These are phyloP conservation scores for Manis pentadactyla DNA, from an alignment of 2,797 vertebrate genomes.

Conservation along the genomic window DNA sequence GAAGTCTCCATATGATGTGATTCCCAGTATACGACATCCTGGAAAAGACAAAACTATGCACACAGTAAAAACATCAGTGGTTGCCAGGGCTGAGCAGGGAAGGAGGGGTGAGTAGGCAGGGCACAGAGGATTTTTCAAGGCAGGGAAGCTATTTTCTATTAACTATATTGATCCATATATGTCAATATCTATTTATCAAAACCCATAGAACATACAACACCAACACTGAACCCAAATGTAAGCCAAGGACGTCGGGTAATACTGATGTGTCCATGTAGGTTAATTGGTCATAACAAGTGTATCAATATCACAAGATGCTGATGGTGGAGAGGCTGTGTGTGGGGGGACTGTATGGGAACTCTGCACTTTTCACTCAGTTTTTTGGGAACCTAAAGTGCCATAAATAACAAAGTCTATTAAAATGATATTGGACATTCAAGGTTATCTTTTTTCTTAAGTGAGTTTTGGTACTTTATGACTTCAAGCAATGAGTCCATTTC, in stretches of 20 bases:
- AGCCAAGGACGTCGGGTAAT: too few relatives aligned
- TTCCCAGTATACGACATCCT: not conserved
- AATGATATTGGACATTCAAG: not conserved
- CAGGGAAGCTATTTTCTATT: not conserved
- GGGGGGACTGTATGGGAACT: not conserved
- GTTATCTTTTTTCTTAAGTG: not conserved
- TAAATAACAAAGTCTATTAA: not conserved
- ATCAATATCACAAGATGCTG: not conserved
- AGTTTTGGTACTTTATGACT: not conserved
- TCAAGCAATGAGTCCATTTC: not conserved
- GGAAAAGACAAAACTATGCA: not conserved
- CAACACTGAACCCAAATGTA: not conserved
- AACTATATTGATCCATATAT: not conserved
- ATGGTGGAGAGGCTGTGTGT: not conserved
- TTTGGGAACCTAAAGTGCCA: not conserved
- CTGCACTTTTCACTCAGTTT: not conserved
- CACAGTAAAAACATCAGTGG: not conserved
- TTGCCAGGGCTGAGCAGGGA: not conserved
- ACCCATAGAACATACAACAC: not conserved
- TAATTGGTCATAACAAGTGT: not conserved
- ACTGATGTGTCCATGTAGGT: not conserved
- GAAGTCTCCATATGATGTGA: not conserved
- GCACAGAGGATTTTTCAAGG: not conserved
- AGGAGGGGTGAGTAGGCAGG: not conserved
- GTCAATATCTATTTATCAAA: not conserved